These are phyloP conservation scores for Brachyistius frenatus DNA, from an alignment of 2,113 vertebrate genomes.

Conservation along the genomic window DNA sequence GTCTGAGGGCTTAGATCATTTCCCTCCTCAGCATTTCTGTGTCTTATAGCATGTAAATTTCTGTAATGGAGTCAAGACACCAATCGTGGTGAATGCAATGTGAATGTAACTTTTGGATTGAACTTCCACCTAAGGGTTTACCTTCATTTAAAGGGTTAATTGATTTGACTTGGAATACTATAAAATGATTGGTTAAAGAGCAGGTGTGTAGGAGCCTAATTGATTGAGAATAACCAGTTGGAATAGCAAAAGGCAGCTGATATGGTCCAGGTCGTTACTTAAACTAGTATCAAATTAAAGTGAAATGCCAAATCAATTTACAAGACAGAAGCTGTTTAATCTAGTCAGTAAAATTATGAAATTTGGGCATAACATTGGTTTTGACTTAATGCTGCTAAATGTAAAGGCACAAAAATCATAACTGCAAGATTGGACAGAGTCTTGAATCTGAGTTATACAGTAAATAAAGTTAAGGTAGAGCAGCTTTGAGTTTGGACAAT, in stretches of 20 bases:
- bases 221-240: slow-evolving; percentile 5
- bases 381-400: not conserved
- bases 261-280: not conserved
- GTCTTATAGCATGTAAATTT: slow-evolving; percentile 30
- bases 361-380: not conserved
- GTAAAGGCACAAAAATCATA: not conserved
- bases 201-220: slow-evolving; percentile 4
- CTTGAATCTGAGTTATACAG: not conserved
- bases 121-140: not conserved
- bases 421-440: not conserved
- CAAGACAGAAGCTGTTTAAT: not conserved
- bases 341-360: not conserved
- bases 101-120: slow-evolving; percentile 26
- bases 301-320: not conserved
- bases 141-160: slow-evolving; percentile 14
- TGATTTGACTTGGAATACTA: slow-evolving; percentile 5
- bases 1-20: slow-evolving; percentile 32
- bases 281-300: not conserved
- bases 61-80: slow-evolving; percentile 17
- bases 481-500: no score
- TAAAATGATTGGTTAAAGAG: slow-evolving; percentile 7
- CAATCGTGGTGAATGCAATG: slow-evolving; percentile 9
- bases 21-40: slow-evolving; percentile 17
- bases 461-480: no score
- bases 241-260: slow-evolving; percentile 18